Conservation (phyloP, 2,888 invertebrate genomes). For the Dendrolimus houi region DNA sequence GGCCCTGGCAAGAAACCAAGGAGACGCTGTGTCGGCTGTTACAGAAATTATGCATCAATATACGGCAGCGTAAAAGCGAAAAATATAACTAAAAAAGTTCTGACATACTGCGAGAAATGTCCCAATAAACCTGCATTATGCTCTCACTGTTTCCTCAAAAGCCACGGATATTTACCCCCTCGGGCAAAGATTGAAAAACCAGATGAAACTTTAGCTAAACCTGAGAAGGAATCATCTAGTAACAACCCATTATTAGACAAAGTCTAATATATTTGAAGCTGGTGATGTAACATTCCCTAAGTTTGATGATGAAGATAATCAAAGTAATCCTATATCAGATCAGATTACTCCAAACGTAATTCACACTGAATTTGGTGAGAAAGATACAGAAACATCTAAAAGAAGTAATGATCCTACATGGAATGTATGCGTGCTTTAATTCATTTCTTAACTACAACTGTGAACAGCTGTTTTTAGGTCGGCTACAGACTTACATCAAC, state of each 20-base stretch:
- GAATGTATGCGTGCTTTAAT: too few relatives aligned
- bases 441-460: too few relatives aligned
- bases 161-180: constrained; percentile 5
- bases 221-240: not conserved
- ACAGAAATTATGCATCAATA: constrained; percentile 16
- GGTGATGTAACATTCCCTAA: not conserved
- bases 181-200: not conserved
- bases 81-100: constrained; percentile 16
- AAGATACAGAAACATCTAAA: too few relatives aligned
- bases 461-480: too few relatives aligned
- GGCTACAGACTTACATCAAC: too few relatives aligned
- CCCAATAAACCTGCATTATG: constrained; percentile 18
- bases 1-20: constrained; percentile 11
- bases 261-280: not conserved
- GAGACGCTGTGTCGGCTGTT: constrained; percentile 21
- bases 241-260: not conserved
- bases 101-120: constrained; percentile 19
- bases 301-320: not conserved
- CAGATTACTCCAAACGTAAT: not conserved
- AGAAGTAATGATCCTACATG: too few relatives aligned
- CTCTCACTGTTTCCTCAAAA: constrained; percentile 14
- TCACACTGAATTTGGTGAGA: too few relatives aligned
- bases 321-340: constrained; percentile 1
- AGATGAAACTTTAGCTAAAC: not conserved
- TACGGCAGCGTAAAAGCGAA: constrained; percentile 18